A percentile compares a stretch with the other conserved stretches of the same genome.
Conservation (phyloP, 2,113 vertebrate species). For the Serinus canaria region DNA sequence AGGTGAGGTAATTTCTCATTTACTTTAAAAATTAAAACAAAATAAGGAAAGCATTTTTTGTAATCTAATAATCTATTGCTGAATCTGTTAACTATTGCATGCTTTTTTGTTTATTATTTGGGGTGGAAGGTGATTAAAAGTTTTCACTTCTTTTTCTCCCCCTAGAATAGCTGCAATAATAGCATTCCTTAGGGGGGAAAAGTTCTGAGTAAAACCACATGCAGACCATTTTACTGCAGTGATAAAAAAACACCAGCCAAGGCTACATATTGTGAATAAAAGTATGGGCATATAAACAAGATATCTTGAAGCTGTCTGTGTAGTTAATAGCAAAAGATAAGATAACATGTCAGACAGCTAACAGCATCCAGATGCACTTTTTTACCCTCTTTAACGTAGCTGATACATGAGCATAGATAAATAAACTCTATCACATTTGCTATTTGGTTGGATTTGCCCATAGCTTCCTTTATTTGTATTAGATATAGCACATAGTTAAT, state of each 20-base stretch:
- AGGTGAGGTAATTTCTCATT: neutral
- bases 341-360: neutral
- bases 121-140: neutral
- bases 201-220: neutral
- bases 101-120: neutral
- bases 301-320: neutral
- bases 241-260: neutral
- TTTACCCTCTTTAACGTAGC: neutral
- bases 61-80: neutral
- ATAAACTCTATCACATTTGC: neutral
- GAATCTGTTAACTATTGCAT: neutral
- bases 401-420: neutral
- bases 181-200: rapidly evolving
- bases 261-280: neutral
- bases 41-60: rapidly evolving
- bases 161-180: neutral
- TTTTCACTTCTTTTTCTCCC: neutral
- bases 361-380: neutral
- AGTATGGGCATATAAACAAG: neutral
- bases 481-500: neutral
- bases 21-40: neutral
- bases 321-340: neutral
- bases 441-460: neutral
- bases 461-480: neutral
- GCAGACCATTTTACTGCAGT: neutral